Conservation (phyloP, 2,113 vertebrate genomes). For the Strix uralensis region DNA sequence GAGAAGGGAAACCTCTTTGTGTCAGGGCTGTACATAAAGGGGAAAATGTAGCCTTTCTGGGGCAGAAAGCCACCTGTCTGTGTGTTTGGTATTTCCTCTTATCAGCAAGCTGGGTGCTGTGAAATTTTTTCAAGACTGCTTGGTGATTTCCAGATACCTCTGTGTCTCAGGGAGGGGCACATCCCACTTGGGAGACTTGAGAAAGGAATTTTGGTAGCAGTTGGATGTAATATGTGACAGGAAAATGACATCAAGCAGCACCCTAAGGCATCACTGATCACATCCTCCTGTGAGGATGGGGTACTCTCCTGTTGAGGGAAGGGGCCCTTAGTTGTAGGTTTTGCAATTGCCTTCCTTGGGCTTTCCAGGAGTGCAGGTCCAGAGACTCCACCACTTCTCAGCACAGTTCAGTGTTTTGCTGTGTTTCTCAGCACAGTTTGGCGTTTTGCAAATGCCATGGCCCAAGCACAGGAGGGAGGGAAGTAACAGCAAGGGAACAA, state of each 20-base stretch:
- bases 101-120: not conserved
- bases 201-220: not conserved
- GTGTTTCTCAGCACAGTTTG: no score
- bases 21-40: not conserved
- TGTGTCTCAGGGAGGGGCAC: not conserved
- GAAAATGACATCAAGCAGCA: not conserved
- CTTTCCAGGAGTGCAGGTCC: not conserved
- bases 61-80: not conserved
- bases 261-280: not conserved
- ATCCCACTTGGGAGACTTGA: not conserved
- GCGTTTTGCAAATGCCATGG: not conserved
- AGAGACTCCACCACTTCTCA: not conserved
- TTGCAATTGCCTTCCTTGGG: not conserved
- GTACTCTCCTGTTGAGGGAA: not conserved
- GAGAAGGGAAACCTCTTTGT: not conserved
- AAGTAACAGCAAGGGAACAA: not conserved
- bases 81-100: not conserved
- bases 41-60: not conserved
- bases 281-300: not conserved
- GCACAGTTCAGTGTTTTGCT: not conserved
- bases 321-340: no score
- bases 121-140: not conserved
- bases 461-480: not conserved
- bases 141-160: not conserved
- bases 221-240: not conserved